Percentiles rank a stretch among this genome's conserved stretches.
Evolutionary conservation across 2,888 invertebrate species (phyloP).

Genomic region (Omphaloscelis lunosa): DNA sequence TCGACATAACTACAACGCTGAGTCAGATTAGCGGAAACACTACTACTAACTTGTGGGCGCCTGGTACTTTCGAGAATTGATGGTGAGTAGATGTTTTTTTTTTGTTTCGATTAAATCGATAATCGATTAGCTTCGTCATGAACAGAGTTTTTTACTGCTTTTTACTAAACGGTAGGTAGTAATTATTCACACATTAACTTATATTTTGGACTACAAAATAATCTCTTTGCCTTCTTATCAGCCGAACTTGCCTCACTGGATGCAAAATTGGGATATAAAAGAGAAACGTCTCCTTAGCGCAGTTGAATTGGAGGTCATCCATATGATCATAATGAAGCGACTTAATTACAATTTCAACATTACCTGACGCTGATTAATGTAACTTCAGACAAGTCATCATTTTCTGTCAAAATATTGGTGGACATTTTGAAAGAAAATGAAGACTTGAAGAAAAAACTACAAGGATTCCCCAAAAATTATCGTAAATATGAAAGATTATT

Average conservation of each 20-base stretch:
- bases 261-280: not conserved
- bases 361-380: not conserved
- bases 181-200: not conserved
- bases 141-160: not conserved
- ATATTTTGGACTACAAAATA: not conserved
- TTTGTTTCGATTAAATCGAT: conserved; percentile 4
- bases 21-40: conserved; percentile 77
- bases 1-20: conserved; percentile 75
- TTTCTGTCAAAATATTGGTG: conserved; percentile 17
- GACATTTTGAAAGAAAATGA: too few species aligned
- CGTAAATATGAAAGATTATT: conserved; percentile 62
- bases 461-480: conserved; percentile 41
- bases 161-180: not conserved
- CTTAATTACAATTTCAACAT: conserved; percentile 6
- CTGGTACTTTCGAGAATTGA: conserved; percentile 73
- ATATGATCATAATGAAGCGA: conserved; percentile 14
- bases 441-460: too few species aligned
- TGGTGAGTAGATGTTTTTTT: conserved; percentile 41
- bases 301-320: not conserved
- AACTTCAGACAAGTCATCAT: conserved; percentile 7
- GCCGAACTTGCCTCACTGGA: not conserved
- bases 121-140: conserved; percentile 6
- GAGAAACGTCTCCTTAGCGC: too few species aligned
- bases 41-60: conserved; percentile 72
- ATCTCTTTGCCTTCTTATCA: not conserved